Conservation (phyloP, 2,888 invertebrate species). For the Xestia rhomboidea region DNA sequence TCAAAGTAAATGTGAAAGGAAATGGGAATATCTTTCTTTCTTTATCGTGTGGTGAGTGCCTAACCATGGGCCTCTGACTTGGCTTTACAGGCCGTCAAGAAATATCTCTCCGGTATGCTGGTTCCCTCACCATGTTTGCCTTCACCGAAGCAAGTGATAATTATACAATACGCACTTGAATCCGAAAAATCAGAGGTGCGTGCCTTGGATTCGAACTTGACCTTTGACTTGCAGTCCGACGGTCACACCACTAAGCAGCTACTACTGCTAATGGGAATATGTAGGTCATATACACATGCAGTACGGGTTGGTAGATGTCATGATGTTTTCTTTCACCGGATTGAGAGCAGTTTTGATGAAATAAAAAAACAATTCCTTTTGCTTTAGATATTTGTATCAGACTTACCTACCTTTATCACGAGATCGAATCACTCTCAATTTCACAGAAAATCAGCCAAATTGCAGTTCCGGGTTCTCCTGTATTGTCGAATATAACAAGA, state of each 20-base stretch:
- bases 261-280: too few relatives aligned
- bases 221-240: too few relatives aligned
- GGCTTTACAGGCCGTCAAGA: too few relatives aligned
- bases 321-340: background rate
- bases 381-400: background rate
- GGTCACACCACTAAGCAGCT: too few relatives aligned
- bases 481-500: slow-evolving; percentile 15
- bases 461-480: background rate
- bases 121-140: too few relatives aligned
- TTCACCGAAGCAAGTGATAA: too few relatives aligned
- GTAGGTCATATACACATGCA: too few relatives aligned
- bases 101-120: too few relatives aligned
- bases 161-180: background rate
- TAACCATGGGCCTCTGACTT: too few relatives aligned
- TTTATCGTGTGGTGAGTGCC: too few relatives aligned
- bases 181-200: too few relatives aligned
- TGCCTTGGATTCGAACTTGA: too few relatives aligned
- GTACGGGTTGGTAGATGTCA: background rate
- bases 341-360: background rate
- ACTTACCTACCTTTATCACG: background rate
- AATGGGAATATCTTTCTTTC: background rate
- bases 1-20: slow-evolving; percentile 6
- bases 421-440: background rate
- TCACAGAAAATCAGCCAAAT: background rate
- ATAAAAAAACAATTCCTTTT: background rate